Conservation (phyloP, 1,140 invertebrate genomes). For the Glossosoma conforme region DNA sequence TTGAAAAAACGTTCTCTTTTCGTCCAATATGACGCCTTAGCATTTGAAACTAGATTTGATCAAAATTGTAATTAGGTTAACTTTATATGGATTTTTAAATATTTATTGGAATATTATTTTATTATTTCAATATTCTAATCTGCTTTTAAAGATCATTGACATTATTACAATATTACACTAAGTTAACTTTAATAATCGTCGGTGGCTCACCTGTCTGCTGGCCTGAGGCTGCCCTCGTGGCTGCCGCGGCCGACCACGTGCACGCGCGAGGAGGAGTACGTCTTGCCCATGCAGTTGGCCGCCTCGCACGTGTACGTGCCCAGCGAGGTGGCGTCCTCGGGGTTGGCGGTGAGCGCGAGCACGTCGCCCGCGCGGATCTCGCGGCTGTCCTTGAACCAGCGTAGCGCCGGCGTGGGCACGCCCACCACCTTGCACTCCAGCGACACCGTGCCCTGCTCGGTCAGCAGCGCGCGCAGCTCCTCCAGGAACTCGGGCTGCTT, state of each 20-base stretch:
- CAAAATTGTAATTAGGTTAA: no score
- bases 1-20: no score
- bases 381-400: constrained; percentile 80
- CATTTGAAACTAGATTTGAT: no score
- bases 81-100: no score
- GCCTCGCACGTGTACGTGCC: constrained; percentile 83
- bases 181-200: no score
- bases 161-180: no score
- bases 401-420: constrained; percentile 72
- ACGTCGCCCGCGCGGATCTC: constrained; percentile 86
- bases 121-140: no score
- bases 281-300: constrained; percentile 79
- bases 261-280: constrained; percentile 75
- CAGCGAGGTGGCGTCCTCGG: constrained; percentile 74
- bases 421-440: constrained; percentile 86
- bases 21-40: no score
- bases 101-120: no score
- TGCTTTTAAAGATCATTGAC: no score
- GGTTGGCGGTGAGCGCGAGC: constrained; percentile 75
- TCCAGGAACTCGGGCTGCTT: constrained; percentile 82
- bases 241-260: constrained; percentile 67
- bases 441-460: constrained; percentile 82
- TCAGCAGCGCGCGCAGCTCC: constrained; percentile 72
- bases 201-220: constrained; percentile 47
- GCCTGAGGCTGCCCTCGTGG: constrained; percentile 58